A percentile compares a stretch with the other conserved stretches of the same genome.
Evolutionary conservation across 2,113 vertebrate genomes (phyloP).

Genomic region (Aplodontia rufa): DNA sequence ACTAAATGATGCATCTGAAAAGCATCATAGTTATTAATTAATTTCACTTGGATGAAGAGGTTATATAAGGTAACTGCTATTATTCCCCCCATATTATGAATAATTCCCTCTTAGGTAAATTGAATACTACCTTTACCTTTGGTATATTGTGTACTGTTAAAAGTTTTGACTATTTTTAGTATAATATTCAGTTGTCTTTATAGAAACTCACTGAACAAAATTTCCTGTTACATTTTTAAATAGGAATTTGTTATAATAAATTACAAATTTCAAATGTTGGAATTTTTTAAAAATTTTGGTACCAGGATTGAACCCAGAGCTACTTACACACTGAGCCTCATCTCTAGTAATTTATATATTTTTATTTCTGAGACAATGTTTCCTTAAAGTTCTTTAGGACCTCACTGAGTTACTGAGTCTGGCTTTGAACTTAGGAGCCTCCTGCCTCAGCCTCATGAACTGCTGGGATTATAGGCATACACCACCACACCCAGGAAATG

Average conservation of each 20-base stretch:
- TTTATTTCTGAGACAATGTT: no score
- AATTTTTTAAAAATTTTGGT: no score
- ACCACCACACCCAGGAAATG: no score
- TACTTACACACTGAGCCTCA: no score
- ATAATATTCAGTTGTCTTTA: background rate
- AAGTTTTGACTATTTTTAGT: background rate
- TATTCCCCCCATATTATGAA: background rate
- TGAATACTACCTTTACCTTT: background rate
- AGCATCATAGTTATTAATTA: background rate
- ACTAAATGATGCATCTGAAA: background rate
- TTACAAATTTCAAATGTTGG: background rate
- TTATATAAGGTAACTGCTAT: background rate
- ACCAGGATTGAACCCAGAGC: no score
- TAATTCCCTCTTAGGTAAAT: background rate
- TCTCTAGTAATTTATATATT: no score
- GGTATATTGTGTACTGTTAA: background rate
- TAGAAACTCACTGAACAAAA: background rate
- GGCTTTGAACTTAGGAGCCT: no score
- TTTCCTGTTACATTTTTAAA: background rate
- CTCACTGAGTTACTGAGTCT: no score
- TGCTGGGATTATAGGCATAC: no score
- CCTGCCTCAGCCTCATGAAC: no score
- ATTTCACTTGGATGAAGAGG: background rate
- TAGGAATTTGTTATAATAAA: background rate
- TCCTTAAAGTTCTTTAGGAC: no score